Percentiles rank a stretch among this genome's conserved stretches.
These are phyloP conservation scores for Saccostrea echinata DNA, from an alignment of 1,140 invertebrate species.

Conservation along the genomic window DNA sequence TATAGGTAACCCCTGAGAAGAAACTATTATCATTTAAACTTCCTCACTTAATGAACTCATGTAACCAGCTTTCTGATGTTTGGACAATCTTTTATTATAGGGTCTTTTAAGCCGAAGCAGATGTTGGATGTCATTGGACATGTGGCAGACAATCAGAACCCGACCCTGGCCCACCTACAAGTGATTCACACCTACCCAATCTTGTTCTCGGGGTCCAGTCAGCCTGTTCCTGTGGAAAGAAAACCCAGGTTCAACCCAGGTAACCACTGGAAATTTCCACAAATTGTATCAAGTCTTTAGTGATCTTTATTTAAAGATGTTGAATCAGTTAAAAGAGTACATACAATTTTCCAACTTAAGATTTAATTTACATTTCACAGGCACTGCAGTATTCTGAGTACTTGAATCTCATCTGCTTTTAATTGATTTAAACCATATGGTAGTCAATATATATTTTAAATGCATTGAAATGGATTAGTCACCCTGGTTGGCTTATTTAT, in stretches of 20 bases:
- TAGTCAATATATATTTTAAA: too few species aligned
- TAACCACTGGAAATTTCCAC: slow-evolving; percentile 41
- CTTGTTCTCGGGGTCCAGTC: slow-evolving; percentile 70
- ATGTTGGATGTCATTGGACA: slow-evolving; percentile 76
- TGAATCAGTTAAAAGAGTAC: too few species aligned
- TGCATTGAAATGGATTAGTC: too few species aligned
- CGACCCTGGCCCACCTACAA: slow-evolving; percentile 67
- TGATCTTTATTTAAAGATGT: not conserved
- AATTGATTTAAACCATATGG: too few species aligned
- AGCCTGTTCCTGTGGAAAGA: slow-evolving; percentile 71
- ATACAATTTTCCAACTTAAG: too few species aligned
- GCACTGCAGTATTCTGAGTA: too few species aligned
- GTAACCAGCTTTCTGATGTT: not conserved
- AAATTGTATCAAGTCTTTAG: not conserved
- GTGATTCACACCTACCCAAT: slow-evolving; percentile 74
- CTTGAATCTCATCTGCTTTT: too few species aligned
- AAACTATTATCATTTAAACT: not conserved
- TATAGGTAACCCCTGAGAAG: too few species aligned
- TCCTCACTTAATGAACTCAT: not conserved
- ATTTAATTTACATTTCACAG: too few species aligned
- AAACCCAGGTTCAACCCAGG: slow-evolving; percentile 76
- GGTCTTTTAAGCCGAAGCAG: slow-evolving; percentile 75
- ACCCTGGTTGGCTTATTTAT: too few species aligned
- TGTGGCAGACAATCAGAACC: slow-evolving; percentile 74
- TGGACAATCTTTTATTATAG: slow-evolving; percentile 52